Evolutionary conservation across 1,140 invertebrate species (phyloP).

Genomic region (Parasteatoda tepidariorum): DNA sequence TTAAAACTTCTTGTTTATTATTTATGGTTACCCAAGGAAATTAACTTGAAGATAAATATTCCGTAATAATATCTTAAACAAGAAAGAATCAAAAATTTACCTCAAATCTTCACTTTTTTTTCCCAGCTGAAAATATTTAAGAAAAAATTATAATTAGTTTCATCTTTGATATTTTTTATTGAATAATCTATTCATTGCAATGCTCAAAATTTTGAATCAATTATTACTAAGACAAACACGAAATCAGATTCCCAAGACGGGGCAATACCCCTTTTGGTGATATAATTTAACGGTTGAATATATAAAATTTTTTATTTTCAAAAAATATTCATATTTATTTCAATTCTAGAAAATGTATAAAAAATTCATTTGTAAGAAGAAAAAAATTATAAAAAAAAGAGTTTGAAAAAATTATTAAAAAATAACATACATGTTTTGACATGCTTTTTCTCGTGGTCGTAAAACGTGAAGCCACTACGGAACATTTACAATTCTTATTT

Average conservation of each 20-base stretch:
- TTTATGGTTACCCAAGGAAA: too few relatives aligned
- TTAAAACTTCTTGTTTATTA: too few relatives aligned
- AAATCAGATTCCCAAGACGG: neutral
- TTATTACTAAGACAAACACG: neutral
- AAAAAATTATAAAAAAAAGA: neutral
- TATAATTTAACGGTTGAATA: neutral
- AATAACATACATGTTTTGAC: conserved; percentile 36
- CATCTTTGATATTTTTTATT: too few relatives aligned
- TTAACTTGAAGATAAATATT: too few relatives aligned
- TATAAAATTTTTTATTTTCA: neutral
- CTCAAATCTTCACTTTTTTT: too few relatives aligned
- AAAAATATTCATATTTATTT: neutral
- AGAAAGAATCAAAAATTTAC: too few relatives aligned
- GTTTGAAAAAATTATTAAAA: conserved; percentile 1
- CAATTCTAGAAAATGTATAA: too few relatives aligned
- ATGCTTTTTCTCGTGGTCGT: conserved; percentile 31
- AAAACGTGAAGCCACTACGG: conserved; percentile 41
- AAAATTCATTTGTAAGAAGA: too few relatives aligned
- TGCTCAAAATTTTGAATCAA: neutral
- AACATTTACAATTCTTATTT: conserved; percentile 57
- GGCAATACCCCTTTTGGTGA: neutral
- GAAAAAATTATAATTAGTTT: too few relatives aligned
- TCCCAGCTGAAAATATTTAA: too few relatives aligned
- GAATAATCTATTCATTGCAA: too few relatives aligned
- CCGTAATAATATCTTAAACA: too few relatives aligned